Percentiles rank a stretch among this genome's conserved stretches.
phyloP scores from a whole-genome alignment of 2,797 vertebrate genomes.

The Rhynchotus rufescens region DNA sequence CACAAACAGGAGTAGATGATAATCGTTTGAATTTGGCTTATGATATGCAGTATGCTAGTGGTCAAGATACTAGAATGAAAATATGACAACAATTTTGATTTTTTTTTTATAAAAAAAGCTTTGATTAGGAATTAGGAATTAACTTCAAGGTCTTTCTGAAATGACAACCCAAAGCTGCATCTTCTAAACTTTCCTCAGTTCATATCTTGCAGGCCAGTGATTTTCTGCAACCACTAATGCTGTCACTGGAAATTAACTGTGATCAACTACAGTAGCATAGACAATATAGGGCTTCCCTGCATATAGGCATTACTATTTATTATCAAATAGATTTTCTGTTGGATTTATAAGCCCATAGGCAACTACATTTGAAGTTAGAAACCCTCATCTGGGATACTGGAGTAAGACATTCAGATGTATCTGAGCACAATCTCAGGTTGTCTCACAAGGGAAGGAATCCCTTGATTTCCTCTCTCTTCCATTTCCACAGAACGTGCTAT shows the following conservation, averaged over 20 bases:
- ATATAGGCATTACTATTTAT: background rate
- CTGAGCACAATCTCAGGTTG: background rate
- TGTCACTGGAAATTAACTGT: background rate
- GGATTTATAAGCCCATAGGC: background rate
- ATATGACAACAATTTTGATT: background rate
- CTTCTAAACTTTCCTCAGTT: background rate
- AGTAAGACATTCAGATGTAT: background rate
- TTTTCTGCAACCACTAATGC: background rate
- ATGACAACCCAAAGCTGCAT: background rate
- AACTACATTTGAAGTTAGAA: background rate
- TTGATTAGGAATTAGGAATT: background rate
- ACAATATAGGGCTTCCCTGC: background rate
- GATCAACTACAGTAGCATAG: background rate
- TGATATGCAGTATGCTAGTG: background rate
- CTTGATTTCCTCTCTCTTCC: background rate
- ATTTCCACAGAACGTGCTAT: background rate
- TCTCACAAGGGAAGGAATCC: background rate
- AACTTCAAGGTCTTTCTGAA: background rate
- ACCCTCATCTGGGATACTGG: background rate
- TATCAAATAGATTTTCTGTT: background rate
- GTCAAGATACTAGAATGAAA: background rate
- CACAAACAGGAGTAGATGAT: background rate
- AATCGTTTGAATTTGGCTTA: background rate
- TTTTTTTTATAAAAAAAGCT: too few relatives aligned
- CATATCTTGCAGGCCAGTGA: background rate